These are phyloP conservation scores for Florisuga fusca DNA, from an alignment of 2,797 vertebrate genomes.

Conservation along the genomic window DNA sequence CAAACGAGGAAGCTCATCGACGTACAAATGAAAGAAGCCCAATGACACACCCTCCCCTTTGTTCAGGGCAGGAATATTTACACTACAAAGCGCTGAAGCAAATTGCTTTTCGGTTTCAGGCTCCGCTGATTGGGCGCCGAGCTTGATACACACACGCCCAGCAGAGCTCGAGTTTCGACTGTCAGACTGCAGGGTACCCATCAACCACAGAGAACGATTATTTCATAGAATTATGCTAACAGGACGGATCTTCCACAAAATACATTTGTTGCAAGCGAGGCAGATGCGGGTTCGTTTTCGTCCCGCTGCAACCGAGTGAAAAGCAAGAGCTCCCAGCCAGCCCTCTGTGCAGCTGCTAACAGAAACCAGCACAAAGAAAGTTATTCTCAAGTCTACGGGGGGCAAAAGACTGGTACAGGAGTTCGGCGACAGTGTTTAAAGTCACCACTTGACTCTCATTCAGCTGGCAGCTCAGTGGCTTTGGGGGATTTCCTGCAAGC, in stretches of 20 bases:
- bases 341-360: neutral
- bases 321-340: neutral
- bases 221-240: neutral
- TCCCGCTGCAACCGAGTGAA: neutral
- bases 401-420: neutral
- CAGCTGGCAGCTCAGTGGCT: neutral
- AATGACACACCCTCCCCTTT: slow-evolving; percentile 64
- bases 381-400: neutral
- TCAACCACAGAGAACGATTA: neutral
- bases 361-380: neutral
- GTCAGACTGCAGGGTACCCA: neutral
- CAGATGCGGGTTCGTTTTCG: neutral
- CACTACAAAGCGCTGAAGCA: slow-evolving; percentile 42
- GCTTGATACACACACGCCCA: neutral
- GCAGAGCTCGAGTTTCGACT: slow-evolving; percentile 24
- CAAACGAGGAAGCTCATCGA: slow-evolving; percentile 4
- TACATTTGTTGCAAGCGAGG: neutral
- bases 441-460: neutral
- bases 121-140: neutral
- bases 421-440: neutral
- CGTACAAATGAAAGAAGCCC: slow-evolving; percentile 13
- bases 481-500: neutral
- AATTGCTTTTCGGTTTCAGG: slow-evolving; percentile 46
- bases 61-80: slow-evolving; percentile 64
- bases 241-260: neutral